Evolutionary conservation across 2,113 vertebrate species (phyloP).

Genomic region (Pseudorasbora parva): DNA sequence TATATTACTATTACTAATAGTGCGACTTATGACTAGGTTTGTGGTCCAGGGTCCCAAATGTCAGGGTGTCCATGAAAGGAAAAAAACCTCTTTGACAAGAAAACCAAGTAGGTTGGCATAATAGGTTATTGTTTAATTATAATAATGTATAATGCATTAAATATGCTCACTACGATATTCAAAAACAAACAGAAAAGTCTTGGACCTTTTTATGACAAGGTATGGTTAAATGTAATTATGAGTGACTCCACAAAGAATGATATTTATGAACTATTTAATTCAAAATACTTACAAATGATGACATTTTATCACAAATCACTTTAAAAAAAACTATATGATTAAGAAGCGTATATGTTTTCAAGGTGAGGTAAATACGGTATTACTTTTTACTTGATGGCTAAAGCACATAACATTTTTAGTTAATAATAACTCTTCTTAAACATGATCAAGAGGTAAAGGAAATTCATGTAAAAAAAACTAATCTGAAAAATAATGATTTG

Average conservation of each 20-base stretch:
- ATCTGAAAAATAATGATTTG: slow-evolving; percentile 24
- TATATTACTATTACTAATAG: no score
- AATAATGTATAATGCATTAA: neutral
- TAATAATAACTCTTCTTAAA: neutral
- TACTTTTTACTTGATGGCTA: no score
- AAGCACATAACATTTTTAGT: no score
- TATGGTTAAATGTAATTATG: neutral
- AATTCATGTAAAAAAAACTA: neutral
- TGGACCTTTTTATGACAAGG: neutral
- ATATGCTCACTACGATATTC: neutral
- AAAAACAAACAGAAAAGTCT: neutral
- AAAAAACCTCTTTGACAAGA: neutral
- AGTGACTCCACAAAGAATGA: neutral
- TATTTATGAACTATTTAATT: neutral
- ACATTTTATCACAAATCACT: neutral
- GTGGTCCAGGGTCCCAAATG: neutral
- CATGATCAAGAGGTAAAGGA: neutral
- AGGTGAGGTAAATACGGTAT: neutral
- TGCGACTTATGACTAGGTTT: no score
- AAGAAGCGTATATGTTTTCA: neutral
- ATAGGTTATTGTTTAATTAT: neutral
- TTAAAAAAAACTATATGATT: neutral
- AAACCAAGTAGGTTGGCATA: neutral
- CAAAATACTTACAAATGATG: neutral
- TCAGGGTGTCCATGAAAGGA: neutral